Conservation (phyloP, 2,797 vertebrate genomes). For the Lacerta agilis region DNA sequence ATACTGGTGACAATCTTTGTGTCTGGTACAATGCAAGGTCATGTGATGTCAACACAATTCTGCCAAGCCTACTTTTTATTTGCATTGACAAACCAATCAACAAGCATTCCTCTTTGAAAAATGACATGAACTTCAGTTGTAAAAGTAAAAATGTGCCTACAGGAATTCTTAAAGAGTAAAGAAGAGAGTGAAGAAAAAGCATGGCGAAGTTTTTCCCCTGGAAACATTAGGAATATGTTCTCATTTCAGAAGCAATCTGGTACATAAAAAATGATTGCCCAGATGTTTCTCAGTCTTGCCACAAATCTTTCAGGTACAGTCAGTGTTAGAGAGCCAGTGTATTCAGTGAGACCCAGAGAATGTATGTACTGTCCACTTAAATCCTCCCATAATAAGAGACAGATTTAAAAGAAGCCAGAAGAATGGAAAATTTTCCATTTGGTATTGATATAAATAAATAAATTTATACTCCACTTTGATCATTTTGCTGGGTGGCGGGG, state of each 20-base stretch:
- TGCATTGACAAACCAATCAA: neutral
- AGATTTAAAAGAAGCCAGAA: neutral
- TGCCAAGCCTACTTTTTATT: neutral
- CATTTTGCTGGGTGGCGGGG: neutral
- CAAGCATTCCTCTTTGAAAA: neutral
- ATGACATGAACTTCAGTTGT: neutral
- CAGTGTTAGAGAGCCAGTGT: neutral
- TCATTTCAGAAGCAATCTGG: neutral
- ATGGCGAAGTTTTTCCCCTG: neutral
- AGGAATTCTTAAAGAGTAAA: neutral
- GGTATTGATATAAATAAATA: neutral
- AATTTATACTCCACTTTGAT: neutral
- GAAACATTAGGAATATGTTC: neutral
- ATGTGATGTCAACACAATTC: neutral
- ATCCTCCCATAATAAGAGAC: neutral
- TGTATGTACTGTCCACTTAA: neutral
- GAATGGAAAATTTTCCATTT: neutral
- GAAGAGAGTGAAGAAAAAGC: neutral
- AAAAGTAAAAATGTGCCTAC: neutral
- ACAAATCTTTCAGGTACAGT: neutral
- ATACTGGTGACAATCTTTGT: neutral
- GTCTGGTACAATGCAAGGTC: neutral
- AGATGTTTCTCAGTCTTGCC: neutral
- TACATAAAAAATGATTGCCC: neutral
- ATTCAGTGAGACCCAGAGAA: neutral